Evolutionary conservation across 2,888 invertebrate species (phyloP), one percentile per base, ranked within the genome.

Genomic region (Loripinus fragilis): DNA sequence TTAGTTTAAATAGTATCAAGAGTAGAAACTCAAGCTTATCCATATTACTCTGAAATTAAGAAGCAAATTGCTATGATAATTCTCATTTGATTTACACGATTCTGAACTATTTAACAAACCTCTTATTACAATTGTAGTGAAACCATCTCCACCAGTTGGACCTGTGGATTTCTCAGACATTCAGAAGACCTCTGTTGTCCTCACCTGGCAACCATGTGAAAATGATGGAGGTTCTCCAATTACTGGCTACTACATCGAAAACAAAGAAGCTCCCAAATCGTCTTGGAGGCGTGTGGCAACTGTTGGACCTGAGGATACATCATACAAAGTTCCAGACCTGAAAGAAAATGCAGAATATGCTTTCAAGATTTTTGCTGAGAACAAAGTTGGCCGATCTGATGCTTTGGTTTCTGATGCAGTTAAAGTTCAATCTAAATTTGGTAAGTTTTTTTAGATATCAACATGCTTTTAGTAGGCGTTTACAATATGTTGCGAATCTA

Each of bases 51-150:
- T n/a, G n/a, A n/a, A n/a, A n/a, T n/a, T n/a, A n/a, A n/a, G n/a
- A n/a, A 93, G 86, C 80, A 87, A 30, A 82, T 94, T 20, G 90
- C 92, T 70, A 80, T 89, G 81, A 88, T 87, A 50, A 97, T 97
- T 74, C 85, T 87, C 50, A 97, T 84, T 71, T 80, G 77, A 33
- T 85, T 86, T 48, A 99, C 98, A 98, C 95, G 98, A 92, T 95
- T 97, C 76, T 97, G 98, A 84, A 96, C 97, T 93, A 97, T 97
- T 90, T 97, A 98, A 96, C 98, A 98, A 93, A 80, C 88, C 30
- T 87, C 88, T 76, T 89, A 90, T 66, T 48, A 23, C 30, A 52
- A 17, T 41, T 28, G 15, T 76, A 91, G 91, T 86, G 52, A 86
- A 85, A 79, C 91, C 91, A 64, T 86, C 90, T 50, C 75, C 85